Conservation (phyloP, 2,888 invertebrate genomes). For the Cerceris rybyensis region DNA sequence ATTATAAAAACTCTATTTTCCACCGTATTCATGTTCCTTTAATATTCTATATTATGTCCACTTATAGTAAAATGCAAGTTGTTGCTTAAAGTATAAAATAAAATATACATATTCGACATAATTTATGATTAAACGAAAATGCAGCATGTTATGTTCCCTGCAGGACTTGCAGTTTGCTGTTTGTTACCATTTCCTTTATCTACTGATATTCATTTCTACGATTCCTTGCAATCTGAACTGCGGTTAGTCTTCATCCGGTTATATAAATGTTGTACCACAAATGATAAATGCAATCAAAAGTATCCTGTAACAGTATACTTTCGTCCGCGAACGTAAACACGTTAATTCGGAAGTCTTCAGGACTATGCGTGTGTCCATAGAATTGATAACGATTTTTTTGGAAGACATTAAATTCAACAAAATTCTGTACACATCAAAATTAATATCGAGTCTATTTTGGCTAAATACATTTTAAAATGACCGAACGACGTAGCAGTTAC, state of each 20-base stretch:
- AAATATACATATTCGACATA: no score
- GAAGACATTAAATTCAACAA: background rate
- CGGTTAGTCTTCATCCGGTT: conserved; percentile 54
- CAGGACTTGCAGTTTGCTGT: no score
- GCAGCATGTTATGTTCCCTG: no score
- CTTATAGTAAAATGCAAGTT: no score
- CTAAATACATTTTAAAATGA: conserved; percentile 25
- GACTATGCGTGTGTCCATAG: background rate
- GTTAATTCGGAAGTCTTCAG: conserved; percentile 9
- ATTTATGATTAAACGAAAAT: no score
- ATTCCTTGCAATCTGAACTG: conserved; percentile 44
- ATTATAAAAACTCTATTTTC: no score
- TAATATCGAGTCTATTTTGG: background rate
- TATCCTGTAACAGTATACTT: conserved; percentile 10
- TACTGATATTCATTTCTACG: background rate
- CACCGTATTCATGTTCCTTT: no score
- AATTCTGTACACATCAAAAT: background rate
- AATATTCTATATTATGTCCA: no score
- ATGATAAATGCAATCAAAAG: conserved; percentile 51
- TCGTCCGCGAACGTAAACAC: conserved; percentile 2
- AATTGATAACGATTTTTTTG: background rate
- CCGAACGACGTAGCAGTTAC: conserved; percentile 22
- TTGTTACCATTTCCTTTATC: conserved; percentile 2
- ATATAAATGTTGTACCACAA: conserved; percentile 2
- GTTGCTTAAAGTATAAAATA: no score